These are phyloP conservation scores for Marmota flaviventris DNA, from an alignment of 2,113 vertebrate genomes.

Conservation along the genomic window DNA sequence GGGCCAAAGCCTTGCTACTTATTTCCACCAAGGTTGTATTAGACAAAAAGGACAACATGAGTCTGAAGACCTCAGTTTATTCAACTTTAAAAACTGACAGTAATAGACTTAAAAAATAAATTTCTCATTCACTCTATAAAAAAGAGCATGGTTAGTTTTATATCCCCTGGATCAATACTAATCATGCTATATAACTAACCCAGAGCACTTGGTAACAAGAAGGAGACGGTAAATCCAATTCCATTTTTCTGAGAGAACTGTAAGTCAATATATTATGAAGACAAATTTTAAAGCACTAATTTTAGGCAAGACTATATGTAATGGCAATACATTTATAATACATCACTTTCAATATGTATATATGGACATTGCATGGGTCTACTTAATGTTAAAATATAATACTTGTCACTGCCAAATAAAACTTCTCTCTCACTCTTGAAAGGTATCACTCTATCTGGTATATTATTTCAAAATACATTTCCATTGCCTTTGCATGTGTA, in stretches of 20 bases:
- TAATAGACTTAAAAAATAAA: slow-evolving; percentile 82
- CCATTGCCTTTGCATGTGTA: not conserved
- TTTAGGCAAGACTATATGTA: slow-evolving; percentile 69
- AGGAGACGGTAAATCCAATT: slow-evolving; percentile 80
- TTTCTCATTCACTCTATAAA: slow-evolving; percentile 69
- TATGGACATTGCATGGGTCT: slow-evolving; percentile 8
- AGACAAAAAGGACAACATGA: slow-evolving; percentile 65
- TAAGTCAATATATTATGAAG: slow-evolving; percentile 80
- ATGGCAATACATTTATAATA: slow-evolving; percentile 69
- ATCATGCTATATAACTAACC: slow-evolving; percentile 81
- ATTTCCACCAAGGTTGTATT: slow-evolving; percentile 46
- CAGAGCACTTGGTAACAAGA: slow-evolving; percentile 80
- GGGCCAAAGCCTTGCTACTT: not conserved
- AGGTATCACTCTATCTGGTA: not conserved
- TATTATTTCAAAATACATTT: slow-evolving; percentile 43
- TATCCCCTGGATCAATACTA: slow-evolving; percentile 84
- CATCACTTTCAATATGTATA: slow-evolving; percentile 62
- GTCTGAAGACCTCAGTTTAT: slow-evolving; percentile 68
- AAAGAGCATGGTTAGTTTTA: slow-evolving; percentile 82
- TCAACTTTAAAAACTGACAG: slow-evolving; percentile 76
- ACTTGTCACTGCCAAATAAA: slow-evolving; percentile 51
- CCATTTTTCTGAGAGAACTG: slow-evolving; percentile 76
- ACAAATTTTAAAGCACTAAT: not conserved
- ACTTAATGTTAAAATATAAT: slow-evolving; percentile 35
- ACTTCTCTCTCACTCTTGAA: not conserved